Evolutionary conservation across 2,888 invertebrate species (phyloP), one percentile per base, ranked within the genome.

Genomic region (Tenthredo livida): DNA sequence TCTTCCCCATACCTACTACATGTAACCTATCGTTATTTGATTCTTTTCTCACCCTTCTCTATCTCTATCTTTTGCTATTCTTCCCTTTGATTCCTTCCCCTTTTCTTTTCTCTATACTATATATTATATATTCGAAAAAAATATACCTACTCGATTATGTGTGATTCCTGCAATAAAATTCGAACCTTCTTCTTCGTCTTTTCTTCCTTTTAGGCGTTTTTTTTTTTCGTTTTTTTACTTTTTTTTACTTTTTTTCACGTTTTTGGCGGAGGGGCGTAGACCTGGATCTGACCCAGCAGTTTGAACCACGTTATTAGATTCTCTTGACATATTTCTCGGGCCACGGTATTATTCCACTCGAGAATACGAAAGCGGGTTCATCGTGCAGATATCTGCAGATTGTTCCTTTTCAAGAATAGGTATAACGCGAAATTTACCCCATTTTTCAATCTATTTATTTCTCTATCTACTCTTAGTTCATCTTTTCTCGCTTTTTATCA

Each of bases 221-320:
- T 54, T 29, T 67, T 25, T 29, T 70, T 9, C 15, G 17, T 37
- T 29, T 70, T 70, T 54, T 54, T n/a, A 5, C n/a, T 29, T 67
- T 25, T 67, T 29, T 12, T 25, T 15, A 3, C 15, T 29, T 67
- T 5, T 21, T 37, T 70, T 70, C n/a, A 37, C 1, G 37, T 70
- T 70, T 29, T 70, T 33, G 29, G 15, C 25, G 9, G 33, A 33
- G 9, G 29, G 29, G 25, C 0, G 37, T 9, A 70, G 70, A 70
- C 33, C 70, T 17, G 70, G 70, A 29, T 70, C 70, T 70, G 70
- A 70, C 70, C 70, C 70, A 70, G 70, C 70, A 70, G 70, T 70
- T 70, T 70, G 70, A 70, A 70, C 70, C 70, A 37, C 70, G 70
- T 70, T 70, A 70, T 70, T 70, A 70, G 70, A 70, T 70, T 70